Evolutionary conservation across 2,113 vertebrate species (phyloP).

Genomic region (Pedetes capensis): DNA sequence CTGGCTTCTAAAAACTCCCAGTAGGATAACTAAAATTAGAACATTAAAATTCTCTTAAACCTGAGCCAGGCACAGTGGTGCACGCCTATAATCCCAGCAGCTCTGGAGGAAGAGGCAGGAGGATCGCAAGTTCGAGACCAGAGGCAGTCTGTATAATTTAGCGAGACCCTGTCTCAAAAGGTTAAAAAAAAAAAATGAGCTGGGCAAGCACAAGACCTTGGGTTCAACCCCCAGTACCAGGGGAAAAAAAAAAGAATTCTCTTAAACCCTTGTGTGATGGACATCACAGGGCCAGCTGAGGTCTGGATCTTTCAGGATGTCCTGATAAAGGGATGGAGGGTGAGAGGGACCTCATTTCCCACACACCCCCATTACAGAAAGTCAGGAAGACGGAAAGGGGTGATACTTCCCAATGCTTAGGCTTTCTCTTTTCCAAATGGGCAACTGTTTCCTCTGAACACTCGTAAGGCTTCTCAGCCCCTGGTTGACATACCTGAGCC

Average conservation of each 20-base stretch:
- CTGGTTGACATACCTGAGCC: neutral
- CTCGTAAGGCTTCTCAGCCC: neutral
- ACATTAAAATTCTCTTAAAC: neutral
- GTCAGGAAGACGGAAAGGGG: neutral
- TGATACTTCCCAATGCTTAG: neutral
- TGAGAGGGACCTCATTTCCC: neutral
- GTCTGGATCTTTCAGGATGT: neutral
- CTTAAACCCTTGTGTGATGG: neutral
- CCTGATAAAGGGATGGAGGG: neutral
- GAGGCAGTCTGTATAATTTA: too few relatives aligned
- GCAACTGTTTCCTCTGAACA: neutral
- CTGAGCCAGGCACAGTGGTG: too few relatives aligned
- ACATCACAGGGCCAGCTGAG: neutral
- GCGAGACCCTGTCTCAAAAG: too few relatives aligned
- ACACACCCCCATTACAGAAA: neutral
- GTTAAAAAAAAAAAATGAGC: too few relatives aligned
- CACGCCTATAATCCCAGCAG: too few relatives aligned
- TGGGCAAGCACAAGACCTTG: too few relatives aligned
- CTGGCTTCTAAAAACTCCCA: neutral
- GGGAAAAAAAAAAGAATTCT: too few relatives aligned
- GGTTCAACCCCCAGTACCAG: too few relatives aligned
- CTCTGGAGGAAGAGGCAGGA: too few relatives aligned
- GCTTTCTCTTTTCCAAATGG: neutral
- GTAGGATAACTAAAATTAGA: neutral
- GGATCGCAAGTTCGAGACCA: too few relatives aligned